These are phyloP conservation scores for Anticlea derivata DNA, from an alignment of 2,888 invertebrate genomes.

Conservation along the genomic window DNA sequence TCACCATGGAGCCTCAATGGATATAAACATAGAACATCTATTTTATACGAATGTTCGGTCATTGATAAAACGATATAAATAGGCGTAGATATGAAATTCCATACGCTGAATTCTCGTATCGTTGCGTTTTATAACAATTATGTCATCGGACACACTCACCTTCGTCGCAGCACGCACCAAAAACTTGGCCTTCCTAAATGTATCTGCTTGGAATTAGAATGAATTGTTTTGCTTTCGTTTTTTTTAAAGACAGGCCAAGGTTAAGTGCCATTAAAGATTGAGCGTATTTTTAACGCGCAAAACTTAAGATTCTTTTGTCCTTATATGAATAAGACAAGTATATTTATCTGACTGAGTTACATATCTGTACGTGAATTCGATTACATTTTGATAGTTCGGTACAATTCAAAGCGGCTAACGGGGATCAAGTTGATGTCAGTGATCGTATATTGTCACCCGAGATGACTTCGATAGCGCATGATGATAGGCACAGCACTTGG, in stretches of 20 bases:
- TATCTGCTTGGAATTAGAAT: too few species aligned
- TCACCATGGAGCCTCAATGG: conserved; percentile 34
- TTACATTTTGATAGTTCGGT: conserved; percentile 47
- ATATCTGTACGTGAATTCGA: not conserved
- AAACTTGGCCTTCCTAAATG: too few species aligned
- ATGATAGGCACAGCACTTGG: conserved; percentile 44
- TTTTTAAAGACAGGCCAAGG: too few species aligned
- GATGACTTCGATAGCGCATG: conserved; percentile 74
- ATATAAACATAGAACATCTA: conserved; percentile 58
- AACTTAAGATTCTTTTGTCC: too few species aligned
- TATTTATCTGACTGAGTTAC: too few species aligned
- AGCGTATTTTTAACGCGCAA: too few species aligned
- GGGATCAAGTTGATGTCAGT: conserved; percentile 73
- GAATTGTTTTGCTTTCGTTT: too few species aligned
- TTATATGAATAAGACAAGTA: too few species aligned
- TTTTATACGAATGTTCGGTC: conserved; percentile 46
- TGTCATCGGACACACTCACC: too few species aligned
- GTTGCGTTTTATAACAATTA: too few species aligned
- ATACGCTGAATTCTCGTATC: not conserved
- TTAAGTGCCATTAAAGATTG: too few species aligned
- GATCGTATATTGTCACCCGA: conserved; percentile 81
- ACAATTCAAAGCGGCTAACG: conserved; percentile 69
- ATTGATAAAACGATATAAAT: not conserved
- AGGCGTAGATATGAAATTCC: conserved; percentile 13
- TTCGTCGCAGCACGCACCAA: too few species aligned